A percentile compares a stretch with the other conserved stretches of the same genome.
phyloP scores from a whole-genome alignment of 2,888 invertebrate genomes.

The Oscheius sp. region DNA sequence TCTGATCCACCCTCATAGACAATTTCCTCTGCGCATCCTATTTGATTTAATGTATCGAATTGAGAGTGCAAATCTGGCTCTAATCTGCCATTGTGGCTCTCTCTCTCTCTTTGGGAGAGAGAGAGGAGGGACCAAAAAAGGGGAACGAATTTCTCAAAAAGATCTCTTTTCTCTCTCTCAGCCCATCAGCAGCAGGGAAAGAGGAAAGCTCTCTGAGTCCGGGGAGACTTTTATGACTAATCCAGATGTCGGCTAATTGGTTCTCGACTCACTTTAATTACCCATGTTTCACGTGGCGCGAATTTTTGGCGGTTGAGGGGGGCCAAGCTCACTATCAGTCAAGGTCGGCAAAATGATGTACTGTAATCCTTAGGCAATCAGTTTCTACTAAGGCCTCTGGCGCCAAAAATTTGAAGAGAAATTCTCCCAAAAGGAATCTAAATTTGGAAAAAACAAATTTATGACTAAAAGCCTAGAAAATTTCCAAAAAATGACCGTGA shows the following conservation, averaged over 20 bases:
- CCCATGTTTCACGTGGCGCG: not conserved
- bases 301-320: not conserved
- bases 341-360: no score
- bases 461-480: no score
- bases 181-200: not conserved
- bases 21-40: not conserved
- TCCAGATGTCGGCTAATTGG: constrained; percentile 21
- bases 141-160: not conserved
- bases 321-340: no score
- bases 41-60: not conserved
- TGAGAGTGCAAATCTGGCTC: not conserved
- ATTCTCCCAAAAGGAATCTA: no score
- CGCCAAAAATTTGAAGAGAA: no score
- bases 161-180: not conserved
- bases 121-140: not conserved
- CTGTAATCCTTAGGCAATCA: no score
- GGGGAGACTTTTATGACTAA: constrained; percentile 7
- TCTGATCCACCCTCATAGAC: not conserved
- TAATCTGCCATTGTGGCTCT: not conserved
- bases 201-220: not conserved
- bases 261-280: not conserved
- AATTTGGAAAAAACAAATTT: no score
- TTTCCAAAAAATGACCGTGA: no score
- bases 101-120: no score
- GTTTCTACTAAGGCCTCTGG: no score